Conservation (phyloP, 2,797 vertebrate genomes). For the Arnoldichthys spilopterus region DNA sequence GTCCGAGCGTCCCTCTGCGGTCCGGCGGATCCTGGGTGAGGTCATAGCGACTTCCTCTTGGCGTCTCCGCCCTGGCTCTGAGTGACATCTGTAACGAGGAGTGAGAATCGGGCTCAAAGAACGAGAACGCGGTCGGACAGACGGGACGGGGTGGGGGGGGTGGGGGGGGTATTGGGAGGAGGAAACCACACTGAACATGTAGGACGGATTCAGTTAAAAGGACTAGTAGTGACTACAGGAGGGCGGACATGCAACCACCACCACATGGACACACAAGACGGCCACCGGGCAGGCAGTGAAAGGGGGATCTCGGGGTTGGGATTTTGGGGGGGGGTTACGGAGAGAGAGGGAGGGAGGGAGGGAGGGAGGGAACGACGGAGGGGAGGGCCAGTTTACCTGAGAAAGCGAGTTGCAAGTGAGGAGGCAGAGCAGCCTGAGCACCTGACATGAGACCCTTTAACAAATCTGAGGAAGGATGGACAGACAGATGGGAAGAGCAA, state of each 20-base stretch:
- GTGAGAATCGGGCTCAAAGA: not conserved
- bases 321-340: not conserved
- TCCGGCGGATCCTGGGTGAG: conserved; percentile 52
- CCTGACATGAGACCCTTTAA: conserved; percentile 97
- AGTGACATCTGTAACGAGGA: conserved; percentile 85
- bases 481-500: conserved; percentile 5
- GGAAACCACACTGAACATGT: not conserved
- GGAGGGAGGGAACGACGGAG: conserved; percentile 39
- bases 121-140: conserved; percentile 27
- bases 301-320: conserved; percentile 30
- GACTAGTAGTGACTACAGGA: not conserved
- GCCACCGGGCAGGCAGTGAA: conserved; percentile 52
- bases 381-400: conserved; percentile 82
- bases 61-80: conserved; percentile 93
- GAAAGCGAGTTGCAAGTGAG: conserved; percentile 94
- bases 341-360: conserved; percentile 10
- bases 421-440: conserved; percentile 91
- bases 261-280: conserved; percentile 57
- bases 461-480: conserved; percentile 84
- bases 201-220: conserved; percentile 4
- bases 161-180: conserved; percentile 18
- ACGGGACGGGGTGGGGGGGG: conserved; percentile 34
- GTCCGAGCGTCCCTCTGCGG: not conserved
- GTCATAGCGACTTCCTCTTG: conserved; percentile 94
- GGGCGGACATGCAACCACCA: conserved; percentile 56